These are phyloP conservation scores for Chelonia mydas DNA, from an alignment of 2,797 vertebrate species.

Conservation along the genomic window DNA sequence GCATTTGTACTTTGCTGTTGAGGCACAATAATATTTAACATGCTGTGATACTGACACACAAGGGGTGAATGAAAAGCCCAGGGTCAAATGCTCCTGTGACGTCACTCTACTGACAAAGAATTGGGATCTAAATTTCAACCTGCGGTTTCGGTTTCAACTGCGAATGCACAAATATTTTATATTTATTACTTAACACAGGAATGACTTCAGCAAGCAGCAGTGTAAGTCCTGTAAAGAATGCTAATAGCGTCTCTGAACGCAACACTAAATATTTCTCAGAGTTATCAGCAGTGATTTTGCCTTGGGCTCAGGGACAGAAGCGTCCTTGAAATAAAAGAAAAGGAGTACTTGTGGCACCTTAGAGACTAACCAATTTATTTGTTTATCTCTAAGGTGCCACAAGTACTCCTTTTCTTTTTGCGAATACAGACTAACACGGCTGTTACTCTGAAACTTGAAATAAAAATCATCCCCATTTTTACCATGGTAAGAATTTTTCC, in stretches of 20 bases:
- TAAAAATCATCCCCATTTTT: constrained; percentile 15
- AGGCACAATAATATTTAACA: background rate
- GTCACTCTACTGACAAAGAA: background rate
- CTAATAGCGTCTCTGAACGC: background rate
- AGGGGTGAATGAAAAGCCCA: background rate
- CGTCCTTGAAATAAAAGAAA: background rate
- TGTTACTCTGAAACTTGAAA: too few species aligned
- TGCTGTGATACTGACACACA: background rate
- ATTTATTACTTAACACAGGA: background rate
- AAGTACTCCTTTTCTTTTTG: too few species aligned
- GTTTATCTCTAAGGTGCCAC: too few species aligned
- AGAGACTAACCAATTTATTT: too few species aligned
- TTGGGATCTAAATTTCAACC: background rate
- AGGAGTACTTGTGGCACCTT: too few species aligned
- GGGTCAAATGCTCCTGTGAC: background rate
- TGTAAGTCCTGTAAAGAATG: background rate
- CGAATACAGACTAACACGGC: too few species aligned
- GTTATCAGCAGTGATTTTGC: background rate
- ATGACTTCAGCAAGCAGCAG: background rate
- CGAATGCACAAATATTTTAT: background rate
- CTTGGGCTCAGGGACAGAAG: background rate
- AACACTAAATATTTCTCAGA: background rate
- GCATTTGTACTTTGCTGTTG: background rate
- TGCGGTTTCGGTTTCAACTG: background rate
- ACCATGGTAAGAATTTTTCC: constrained; percentile 39